A percentile compares a stretch with the other conserved stretches of the same genome.
These are phyloP conservation scores for Tiaroga cobitis DNA, from an alignment of 2,797 vertebrate species.

Conservation along the genomic window DNA sequence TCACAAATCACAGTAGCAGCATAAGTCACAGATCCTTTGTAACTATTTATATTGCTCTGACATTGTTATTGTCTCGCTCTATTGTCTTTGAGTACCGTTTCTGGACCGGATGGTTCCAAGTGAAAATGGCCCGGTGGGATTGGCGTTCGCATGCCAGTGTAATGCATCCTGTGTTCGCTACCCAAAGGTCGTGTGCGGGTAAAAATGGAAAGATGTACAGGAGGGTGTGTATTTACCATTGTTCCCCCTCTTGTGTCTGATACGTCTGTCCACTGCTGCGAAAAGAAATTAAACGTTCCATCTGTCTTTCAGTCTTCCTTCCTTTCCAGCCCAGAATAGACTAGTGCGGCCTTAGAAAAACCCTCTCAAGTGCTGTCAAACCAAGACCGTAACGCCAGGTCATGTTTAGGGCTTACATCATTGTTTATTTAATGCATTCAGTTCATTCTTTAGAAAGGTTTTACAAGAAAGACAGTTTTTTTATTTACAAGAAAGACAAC, in stretches of 20 bases:
- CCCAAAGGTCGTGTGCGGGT: slow-evolving; percentile 65
- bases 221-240: slow-evolving; percentile 47
- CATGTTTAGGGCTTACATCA: not conserved
- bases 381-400: not conserved
- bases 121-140: slow-evolving; percentile 48
- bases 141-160: slow-evolving; percentile 42
- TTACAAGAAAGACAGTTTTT: too few relatives aligned
- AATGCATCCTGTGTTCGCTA: slow-evolving; percentile 61
- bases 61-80: slow-evolving; percentile 71
- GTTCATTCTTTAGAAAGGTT: not conserved
- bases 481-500: too few relatives aligned
- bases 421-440: not conserved
- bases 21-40: slow-evolving; percentile 62
- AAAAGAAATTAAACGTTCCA: slow-evolving; percentile 36
- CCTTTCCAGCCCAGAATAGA: slow-evolving; percentile 61
- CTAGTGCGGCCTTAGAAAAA: not conserved
- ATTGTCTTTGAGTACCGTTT: slow-evolving; percentile 69
- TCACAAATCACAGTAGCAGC: slow-evolving; percentile 60
- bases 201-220: slow-evolving; percentile 61
- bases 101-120: slow-evolving; percentile 65
- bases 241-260: slow-evolving; percentile 56
- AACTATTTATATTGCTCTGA: slow-evolving; percentile 73
- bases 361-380: not conserved
- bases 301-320: slow-evolving; percentile 60
- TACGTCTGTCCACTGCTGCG: slow-evolving; percentile 43